Conservation (phyloP, 1,140 invertebrate species). For the Pseudomyrmex cubaensis region DNA sequence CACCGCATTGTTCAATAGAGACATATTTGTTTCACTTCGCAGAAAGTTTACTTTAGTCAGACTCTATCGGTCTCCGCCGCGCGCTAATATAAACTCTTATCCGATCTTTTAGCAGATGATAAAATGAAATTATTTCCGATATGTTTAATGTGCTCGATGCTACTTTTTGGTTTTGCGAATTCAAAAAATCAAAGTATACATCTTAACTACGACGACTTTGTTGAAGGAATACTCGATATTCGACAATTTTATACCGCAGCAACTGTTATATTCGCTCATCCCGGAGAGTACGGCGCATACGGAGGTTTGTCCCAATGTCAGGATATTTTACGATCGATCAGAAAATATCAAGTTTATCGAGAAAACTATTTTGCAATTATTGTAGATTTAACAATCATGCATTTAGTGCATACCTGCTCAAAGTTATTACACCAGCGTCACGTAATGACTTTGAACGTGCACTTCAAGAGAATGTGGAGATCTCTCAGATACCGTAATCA, state of each 20-base stretch:
- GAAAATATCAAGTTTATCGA: background rate
- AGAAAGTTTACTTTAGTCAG: slow-evolving; percentile 41
- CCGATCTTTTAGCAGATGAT: background rate
- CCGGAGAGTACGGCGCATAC: background rate
- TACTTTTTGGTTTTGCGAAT: slow-evolving; percentile 10
- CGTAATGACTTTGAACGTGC: background rate
- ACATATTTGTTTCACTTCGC: slow-evolving; percentile 8
- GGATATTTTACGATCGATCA: background rate
- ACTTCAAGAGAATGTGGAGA: background rate
- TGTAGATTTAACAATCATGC: slow-evolving; percentile 25
- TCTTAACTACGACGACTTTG: background rate
- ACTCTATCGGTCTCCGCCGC: background rate
- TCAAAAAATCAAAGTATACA: background rate
- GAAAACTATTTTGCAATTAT: background rate
- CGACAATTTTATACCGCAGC: slow-evolving; percentile 51
- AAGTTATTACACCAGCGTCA: background rate
- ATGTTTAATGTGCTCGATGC: background rate
- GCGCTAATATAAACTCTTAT: slow-evolving; percentile 1
- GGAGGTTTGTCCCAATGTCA: slow-evolving; percentile 37
- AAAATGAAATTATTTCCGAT: slow-evolving; percentile 32
- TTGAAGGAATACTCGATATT: slow-evolving; percentile 57
- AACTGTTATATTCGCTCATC: slow-evolving; percentile 48
- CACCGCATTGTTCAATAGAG: background rate
- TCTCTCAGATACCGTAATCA: background rate
- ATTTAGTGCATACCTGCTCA: slow-evolving; percentile 12